Evolutionary conservation across 1,140 invertebrate species (phyloP).

Genomic region (Telenomus remus): DNA sequence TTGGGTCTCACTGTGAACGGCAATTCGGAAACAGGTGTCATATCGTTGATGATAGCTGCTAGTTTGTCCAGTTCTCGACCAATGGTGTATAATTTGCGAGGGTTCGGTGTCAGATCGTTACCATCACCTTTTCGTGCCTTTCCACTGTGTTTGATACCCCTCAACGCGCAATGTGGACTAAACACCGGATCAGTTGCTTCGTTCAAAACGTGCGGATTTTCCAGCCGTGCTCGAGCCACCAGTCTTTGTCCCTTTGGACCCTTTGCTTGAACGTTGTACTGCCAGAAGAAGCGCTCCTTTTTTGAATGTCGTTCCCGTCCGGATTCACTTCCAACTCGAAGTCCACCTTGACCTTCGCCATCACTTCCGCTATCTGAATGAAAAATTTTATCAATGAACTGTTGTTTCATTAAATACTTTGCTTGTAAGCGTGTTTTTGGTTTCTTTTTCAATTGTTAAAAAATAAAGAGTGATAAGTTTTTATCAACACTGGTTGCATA

Average conservation of each 20-base stretch:
- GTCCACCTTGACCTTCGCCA: constrained; percentile 78
- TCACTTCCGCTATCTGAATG: constrained; percentile 81
- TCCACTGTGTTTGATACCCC: constrained; percentile 94
- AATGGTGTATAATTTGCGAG: constrained; percentile 91
- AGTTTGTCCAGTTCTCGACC: constrained; percentile 95
- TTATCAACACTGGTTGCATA: no score
- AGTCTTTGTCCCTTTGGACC: constrained; percentile 95
- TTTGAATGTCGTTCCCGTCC: constrained; percentile 76
- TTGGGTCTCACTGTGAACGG: constrained; percentile 92
- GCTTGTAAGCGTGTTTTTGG: no score
- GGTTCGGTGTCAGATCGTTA: constrained; percentile 97
- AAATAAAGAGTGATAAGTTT: no score
- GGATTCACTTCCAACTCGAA: constrained; percentile 70
- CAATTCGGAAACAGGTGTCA: constrained; percentile 95
- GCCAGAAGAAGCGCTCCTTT: constrained; percentile 96
- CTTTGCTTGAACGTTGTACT: constrained; percentile 99
- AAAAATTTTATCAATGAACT: background rate
- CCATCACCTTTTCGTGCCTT: constrained; percentile 98
- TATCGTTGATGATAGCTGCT: constrained; percentile 93
- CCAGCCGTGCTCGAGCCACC: constrained; percentile 86
- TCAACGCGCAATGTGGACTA: constrained; percentile 89
- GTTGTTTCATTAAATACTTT: no score
- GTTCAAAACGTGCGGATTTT: constrained; percentile 94
- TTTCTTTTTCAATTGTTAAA: no score
- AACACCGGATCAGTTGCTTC: constrained; percentile 95